These are phyloP conservation scores for Halocynthia aurantium DNA, from an alignment of 23 tunicate species.

Conservation along the genomic window DNA sequence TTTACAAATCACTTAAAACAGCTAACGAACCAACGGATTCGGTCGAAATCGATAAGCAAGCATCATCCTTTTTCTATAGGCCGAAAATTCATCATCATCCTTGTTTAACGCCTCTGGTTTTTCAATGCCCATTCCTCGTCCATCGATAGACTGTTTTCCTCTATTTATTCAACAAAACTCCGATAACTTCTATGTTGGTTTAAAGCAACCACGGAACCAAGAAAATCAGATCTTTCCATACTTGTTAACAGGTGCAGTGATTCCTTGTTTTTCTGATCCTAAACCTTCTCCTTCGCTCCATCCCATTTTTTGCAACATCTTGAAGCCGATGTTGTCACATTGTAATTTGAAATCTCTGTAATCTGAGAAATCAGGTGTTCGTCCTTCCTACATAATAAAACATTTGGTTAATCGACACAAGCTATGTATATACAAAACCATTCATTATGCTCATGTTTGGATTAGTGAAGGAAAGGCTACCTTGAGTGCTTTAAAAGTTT, in stretches of 20 bases:
- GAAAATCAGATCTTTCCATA: too few relatives aligned
- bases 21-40: slow-evolving; percentile 37
- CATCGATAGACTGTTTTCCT: slow-evolving; percentile 80
- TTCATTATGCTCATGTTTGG: too few relatives aligned
- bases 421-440: too few relatives aligned
- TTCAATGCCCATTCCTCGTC: slow-evolving; percentile 77
- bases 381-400: slow-evolving; percentile 46
- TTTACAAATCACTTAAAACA: too few relatives aligned
- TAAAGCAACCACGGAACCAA: too few relatives aligned
- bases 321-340: slow-evolving; percentile 92
- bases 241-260: slow-evolving; percentile 44
- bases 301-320: slow-evolving; percentile 96
- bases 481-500: slow-evolving; percentile 73
- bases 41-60: slow-evolving; percentile 87
- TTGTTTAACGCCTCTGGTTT: slow-evolving; percentile 45
- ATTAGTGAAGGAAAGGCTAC: too few relatives aligned
- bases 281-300: slow-evolving; percentile 94
- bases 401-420: too few relatives aligned
- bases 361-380: slow-evolving; percentile 93
- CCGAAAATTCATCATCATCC: slow-evolving; percentile 89
- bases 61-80: slow-evolving; percentile 94
- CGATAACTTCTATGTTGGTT: too few relatives aligned
- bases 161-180: slow-evolving; percentile 13
- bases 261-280: slow-evolving; percentile 79
- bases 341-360: slow-evolving; percentile 91